Base-by-base conservation (phyloP, 2,797 vertebrate genomes). In the Gallirallus australis region DNA sequence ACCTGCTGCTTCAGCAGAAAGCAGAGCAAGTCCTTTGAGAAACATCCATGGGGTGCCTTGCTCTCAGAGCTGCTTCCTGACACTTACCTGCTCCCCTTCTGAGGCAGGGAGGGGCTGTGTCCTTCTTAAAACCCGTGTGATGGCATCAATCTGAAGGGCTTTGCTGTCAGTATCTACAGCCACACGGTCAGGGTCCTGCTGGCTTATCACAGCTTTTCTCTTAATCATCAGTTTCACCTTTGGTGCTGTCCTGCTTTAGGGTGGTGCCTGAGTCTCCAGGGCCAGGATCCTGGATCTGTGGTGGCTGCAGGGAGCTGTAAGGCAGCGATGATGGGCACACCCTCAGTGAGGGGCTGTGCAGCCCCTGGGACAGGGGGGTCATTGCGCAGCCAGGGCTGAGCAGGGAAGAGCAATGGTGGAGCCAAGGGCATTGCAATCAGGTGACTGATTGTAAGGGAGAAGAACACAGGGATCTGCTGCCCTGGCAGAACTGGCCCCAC, bases 1-100 rank as follows among this genome's bases (percentile, higher is more conserved):
- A 7, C 2, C 59, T 89, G 88, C 91, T 70, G 82, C 78, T 77
- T 89, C 88, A 87, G 95, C 91, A 73, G 25, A 39, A 53, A 61
- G 28, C 1, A 25, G 31, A 69, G 3, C 5, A 50, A 81, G 6
- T 56, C 78, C 78, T 69, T 11, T n/a, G 56, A 47, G 65, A 66
- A 78, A 37, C 28, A 52, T 4, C 56, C 54, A 8, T 16, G 1
- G 7, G 11, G 12, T 0, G 24, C 20, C 16, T 39, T 12, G 28
- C 37, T 54, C 30, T 16, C 8, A 35, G 84, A 70, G 56, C 66
- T 40, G n/a, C 42, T 66, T 28, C 42, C 69, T 64, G 64, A 28
- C n/a, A 3, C 45, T 39, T 15, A 23, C 8, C 50, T 71, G 2
- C 54, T 20, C 40, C 25, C 3, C n/a, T 68, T 45, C 24, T 11